A percentile compares a stretch with the other conserved stretches of the same genome.
phyloP scores from a whole-genome alignment of 2,113 vertebrate species.

The cattle (Bos taurus) region ARS-UCD2.0 NC_037330.1:84808501-84809000 shows the following conservation, averaged over 20 bases:
- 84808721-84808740: constrained; percentile 16
- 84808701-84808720: constrained; percentile 30
- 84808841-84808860: not conserved
- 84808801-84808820: not conserved
- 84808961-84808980: not conserved
- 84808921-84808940: not conserved
- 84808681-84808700: constrained; percentile 43
- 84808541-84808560: not conserved
- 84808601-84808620: not conserved
- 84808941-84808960: not conserved
- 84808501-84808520: not conserved
- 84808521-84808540: not conserved
- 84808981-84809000: not conserved
- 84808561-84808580: not conserved
- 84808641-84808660: constrained; percentile 32
- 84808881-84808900: not conserved
- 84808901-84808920: not conserved
- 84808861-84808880: not conserved
- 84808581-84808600: not conserved
- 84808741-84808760: constrained; percentile 20
- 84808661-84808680: constrained; percentile 40
- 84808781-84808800: not conserved
- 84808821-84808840: not conserved
- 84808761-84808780: not conserved
- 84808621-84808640: constrained; percentile 30